These are phyloP conservation scores for Centropyge bicolor DNA, from an alignment of 2,797 vertebrate genomes.

Conservation along the genomic window DNA sequence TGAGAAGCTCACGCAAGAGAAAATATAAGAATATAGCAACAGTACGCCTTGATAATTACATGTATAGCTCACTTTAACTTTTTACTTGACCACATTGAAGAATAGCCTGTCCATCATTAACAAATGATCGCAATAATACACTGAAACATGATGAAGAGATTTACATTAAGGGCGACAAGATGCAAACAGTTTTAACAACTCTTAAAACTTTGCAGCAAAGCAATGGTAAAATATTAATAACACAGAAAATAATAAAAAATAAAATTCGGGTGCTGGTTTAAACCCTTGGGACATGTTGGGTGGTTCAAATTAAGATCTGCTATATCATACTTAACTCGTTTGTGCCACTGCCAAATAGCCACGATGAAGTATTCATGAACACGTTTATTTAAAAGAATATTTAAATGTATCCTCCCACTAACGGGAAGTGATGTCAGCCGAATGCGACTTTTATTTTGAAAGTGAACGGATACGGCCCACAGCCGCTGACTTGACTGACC, in stretches of 20 bases:
- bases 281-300: too few species aligned
- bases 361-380: neutral
- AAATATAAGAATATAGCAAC: neutral
- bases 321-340: too few species aligned
- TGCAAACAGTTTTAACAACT: neutral
- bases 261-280: too few species aligned
- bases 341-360: too few species aligned
- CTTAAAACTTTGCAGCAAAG: neutral
- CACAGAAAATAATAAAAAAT: too few species aligned
- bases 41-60: neutral
- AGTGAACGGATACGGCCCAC: neutral
- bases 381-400: neutral
- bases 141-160: neutral
- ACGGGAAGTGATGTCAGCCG: too few species aligned
- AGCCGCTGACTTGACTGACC: fast-evolving
- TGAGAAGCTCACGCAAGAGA: neutral
- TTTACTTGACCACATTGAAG: neutral
- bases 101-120: neutral
- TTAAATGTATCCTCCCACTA: too few species aligned
- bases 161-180: neutral
- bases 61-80: neutral
- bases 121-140: neutral
- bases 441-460: slow-evolving; percentile 29
- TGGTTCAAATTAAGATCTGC: too few species aligned
- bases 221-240: too few species aligned